Base-by-base conservation (phyloP, 2,113 vertebrate genomes). In the Silurus glanis region DNA sequence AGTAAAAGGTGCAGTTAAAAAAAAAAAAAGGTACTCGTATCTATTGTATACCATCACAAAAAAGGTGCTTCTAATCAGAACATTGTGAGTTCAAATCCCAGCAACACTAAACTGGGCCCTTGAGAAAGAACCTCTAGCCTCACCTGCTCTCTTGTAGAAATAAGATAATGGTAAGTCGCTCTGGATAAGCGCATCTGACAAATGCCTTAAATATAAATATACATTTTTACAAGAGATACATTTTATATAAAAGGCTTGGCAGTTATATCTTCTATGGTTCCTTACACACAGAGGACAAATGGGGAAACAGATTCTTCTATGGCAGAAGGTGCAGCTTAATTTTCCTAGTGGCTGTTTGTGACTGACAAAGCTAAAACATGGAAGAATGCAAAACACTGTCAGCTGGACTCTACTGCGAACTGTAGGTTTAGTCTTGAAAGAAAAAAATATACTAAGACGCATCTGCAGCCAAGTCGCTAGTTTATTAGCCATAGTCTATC, bases 281-380 rank as follows among this genome's bases (percentile, higher is more conserved):
- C 37, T 47, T 47, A 49, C 7, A 45, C 14, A 59, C 55, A 16
- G 55, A 45, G 21, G 28, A 61, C 28, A 47, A 80, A 80, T 23
- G n/a, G 53, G 23, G 10, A 61, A 61, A 47, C 56, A 23, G 78
- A 16, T 8, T 80, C 78, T 21, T 80, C 78, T 28, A 55, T 61
- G 9, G 9, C 56, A 23, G 56, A 61, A 80, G 56, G 78, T 10
- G 58, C 78, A 80, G 78, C 78, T 80, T 80, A 9, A 80, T 80
- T 80, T 80, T 47, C 78, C 58, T 80, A 80, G 78, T 61, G 78
- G 56, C 78, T 80, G 78, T 80, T 80, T 80, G 78, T 47, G 56
- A 80, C 56, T 80, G 78, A 80, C 58, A 80, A 80, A 80, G 78
- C 56, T 80, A 80, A 80, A 80, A 61, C 78, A 61, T 80, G 2